Evolutionary conservation across 2,113 vertebrate genomes (phyloP).

Genomic region (Hippocampus comes): DNA sequence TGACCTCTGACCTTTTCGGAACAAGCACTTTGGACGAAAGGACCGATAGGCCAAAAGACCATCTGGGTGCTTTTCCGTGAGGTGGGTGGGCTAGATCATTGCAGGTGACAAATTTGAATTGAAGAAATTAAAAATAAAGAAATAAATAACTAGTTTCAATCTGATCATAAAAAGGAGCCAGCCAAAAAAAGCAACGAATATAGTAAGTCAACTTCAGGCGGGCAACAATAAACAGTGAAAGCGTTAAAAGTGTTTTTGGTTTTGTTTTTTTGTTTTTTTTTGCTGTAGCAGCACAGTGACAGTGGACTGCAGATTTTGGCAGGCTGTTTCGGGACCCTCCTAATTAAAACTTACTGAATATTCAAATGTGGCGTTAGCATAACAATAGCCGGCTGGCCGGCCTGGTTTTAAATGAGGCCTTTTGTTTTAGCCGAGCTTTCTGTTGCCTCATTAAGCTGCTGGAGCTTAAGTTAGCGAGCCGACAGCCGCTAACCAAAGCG

Average conservation of each 20-base stretch:
- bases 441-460: slow-evolving; percentile 67
- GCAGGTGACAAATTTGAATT: background rate
- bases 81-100: background rate
- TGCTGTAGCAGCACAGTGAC: slow-evolving; percentile 34
- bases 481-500: slow-evolving; percentile 61
- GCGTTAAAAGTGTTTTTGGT: slow-evolving; percentile 36
- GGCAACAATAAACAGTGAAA: background rate
- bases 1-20: background rate
- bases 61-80: background rate
- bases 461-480: slow-evolving; percentile 61
- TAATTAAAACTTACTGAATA: slow-evolving; percentile 73
- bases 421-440: slow-evolving; percentile 66
- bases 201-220: slow-evolving; percentile 12
- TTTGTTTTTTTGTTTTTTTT: background rate
- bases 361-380: slow-evolving; percentile 68
- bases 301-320: slow-evolving; percentile 54
- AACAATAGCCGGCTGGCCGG: slow-evolving; percentile 63
- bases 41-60: background rate
- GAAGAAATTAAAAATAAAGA: background rate
- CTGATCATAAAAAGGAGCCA: background rate
- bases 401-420: slow-evolving; percentile 64
- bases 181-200: slow-evolving; percentile 6
- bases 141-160: background rate
- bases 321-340: slow-evolving; percentile 53
- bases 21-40: background rate